A percentile compares a stretch with the other conserved stretches of the same genome.
These are phyloP conservation scores for Pseudochirops corinnae DNA, from an alignment of 2,797 vertebrate species.

Conservation along the genomic window DNA sequence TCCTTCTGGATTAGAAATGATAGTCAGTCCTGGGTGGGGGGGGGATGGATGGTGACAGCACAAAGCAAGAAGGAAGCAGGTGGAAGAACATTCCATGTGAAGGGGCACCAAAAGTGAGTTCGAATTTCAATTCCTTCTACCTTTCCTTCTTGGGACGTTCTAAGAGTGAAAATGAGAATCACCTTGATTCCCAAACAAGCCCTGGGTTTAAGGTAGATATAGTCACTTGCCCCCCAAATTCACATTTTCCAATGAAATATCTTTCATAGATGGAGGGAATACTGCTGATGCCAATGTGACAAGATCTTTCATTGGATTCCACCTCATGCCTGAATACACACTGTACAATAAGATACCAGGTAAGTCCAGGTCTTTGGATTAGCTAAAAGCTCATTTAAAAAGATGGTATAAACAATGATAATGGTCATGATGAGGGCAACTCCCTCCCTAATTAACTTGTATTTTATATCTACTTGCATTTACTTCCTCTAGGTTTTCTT, in stretches of 20 bases:
- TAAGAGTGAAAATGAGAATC: not conserved
- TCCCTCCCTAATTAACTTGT: not conserved
- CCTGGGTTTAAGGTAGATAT: not conserved
- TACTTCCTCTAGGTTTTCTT: not conserved
- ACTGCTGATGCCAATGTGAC: conserved; percentile 10
- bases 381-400: conserved; percentile 68
- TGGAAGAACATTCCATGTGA: not conserved
- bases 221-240: conserved; percentile 53
- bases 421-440: not conserved
- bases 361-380: conserved; percentile 59
- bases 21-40: not conserved
- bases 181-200: conserved; percentile 7
- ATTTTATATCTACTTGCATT: not conserved
- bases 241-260: conserved; percentile 67
- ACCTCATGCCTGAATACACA: conserved; percentile 59
- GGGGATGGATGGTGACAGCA: not conserved
- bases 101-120: not conserved
- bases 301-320: conserved; percentile 31
- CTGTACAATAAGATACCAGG: conserved; percentile 56
- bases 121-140: conserved; percentile 41
- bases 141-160: conserved; percentile 14
- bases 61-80: not conserved
- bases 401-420: conserved; percentile 33
- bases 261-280: conserved; percentile 57
- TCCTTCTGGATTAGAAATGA: conserved; percentile 53